Conservation (phyloP, 1,140 invertebrate genomes). For the Chelonus insularis region DNA sequence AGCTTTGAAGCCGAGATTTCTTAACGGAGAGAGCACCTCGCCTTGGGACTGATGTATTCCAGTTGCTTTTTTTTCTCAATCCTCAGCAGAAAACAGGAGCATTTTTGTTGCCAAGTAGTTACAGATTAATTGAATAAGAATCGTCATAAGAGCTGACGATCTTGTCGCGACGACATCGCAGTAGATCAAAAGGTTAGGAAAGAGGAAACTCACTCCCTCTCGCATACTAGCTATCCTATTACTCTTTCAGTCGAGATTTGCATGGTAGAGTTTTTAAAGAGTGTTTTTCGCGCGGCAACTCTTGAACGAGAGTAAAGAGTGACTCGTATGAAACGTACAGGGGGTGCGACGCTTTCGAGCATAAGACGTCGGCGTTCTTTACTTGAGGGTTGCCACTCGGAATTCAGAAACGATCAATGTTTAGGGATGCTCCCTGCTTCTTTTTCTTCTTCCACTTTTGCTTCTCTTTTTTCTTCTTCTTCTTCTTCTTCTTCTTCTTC, state of each 20-base stretch:
- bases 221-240: background rate
- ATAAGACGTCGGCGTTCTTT: conserved; percentile 34
- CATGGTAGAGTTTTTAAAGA: background rate
- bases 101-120: conserved; percentile 37
- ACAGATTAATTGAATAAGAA: conserved; percentile 52
- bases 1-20: conserved; percentile 32
- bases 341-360: conserved; percentile 13
- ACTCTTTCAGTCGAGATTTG: background rate
- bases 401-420: conserved; percentile 57
- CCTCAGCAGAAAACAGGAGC: conserved; percentile 22
- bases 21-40: conserved; percentile 18
- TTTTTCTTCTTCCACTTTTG: background rate
- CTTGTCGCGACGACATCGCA: conserved; percentile 20
- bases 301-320: background rate
- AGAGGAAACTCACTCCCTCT: background rate
- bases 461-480: background rate
- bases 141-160: conserved; percentile 27
- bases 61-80: conserved; percentile 23
- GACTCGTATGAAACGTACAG: background rate
- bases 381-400: conserved; percentile 44
- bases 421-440: conserved; percentile 21
- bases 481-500: too few relatives aligned
- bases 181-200: conserved; percentile 42
- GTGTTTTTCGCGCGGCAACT: conserved; percentile 11
- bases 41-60: background rate